Conservation (phyloP, 2,888 invertebrate species). For the Melanchra persicariae region DNA sequence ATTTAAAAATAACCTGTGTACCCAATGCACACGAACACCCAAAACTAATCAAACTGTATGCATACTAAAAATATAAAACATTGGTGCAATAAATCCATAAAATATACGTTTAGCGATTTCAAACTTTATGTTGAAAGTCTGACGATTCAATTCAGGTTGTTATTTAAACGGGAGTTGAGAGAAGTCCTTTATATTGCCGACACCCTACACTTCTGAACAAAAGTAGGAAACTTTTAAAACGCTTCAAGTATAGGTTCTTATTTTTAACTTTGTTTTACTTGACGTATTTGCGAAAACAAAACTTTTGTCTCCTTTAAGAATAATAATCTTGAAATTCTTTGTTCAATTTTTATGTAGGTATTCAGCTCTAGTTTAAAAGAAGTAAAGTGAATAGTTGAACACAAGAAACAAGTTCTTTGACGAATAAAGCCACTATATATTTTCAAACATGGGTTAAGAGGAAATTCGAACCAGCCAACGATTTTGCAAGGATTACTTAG, state of each 20-base stretch:
- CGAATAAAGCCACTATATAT: not conserved
- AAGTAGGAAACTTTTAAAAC: conserved; percentile 55
- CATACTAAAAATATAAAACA: conserved; percentile 45
- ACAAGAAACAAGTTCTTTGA: not conserved
- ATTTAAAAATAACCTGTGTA: not conserved
- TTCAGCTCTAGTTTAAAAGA: not conserved
- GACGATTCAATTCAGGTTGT: conserved; percentile 51
- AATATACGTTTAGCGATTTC: conserved; percentile 8
- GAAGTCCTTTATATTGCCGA: conserved; percentile 47
- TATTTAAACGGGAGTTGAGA: conserved; percentile 24
- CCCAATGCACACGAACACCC: not conserved
- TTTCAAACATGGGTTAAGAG: not conserved
- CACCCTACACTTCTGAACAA: conserved; percentile 54
- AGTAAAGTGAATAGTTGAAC: not conserved
- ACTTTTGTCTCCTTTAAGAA: conserved; percentile 27
- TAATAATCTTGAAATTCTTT: conserved; percentile 28
- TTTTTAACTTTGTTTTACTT: conserved; percentile 53
- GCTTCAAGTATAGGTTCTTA: conserved; percentile 48
- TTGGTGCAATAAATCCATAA: conserved; percentile 42
- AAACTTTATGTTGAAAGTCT: conserved; percentile 26
- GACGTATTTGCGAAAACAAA: conserved; percentile 50
- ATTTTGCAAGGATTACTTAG: not conserved
- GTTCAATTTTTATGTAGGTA: not conserved
- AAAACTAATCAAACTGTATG: conserved; percentile 50
- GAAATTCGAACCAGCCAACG: too few species aligned